Evolutionary conservation across 2,888 invertebrate genomes (phyloP), one percentile per base, ranked within the genome.

Genomic region (Scaeva pyrastri): DNA sequence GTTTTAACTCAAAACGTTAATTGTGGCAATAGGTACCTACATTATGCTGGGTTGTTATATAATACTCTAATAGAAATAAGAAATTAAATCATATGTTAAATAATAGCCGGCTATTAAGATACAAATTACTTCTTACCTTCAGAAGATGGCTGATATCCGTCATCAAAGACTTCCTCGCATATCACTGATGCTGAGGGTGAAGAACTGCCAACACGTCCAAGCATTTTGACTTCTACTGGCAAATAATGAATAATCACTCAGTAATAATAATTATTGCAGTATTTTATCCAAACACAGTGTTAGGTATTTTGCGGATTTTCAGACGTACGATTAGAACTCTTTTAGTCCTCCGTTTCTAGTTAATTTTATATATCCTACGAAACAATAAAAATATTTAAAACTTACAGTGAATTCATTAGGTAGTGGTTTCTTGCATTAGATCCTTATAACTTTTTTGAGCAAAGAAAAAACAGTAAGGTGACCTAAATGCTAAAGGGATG

Each of bases 161-260:
- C 97, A 93, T 97, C 97, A 92, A 97, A 97, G 88, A 97, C 94
- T 93, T 97, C 97, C 93, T 96, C 95, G 93, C 97, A 97, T 90
- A 96, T 95, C 89, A 96, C 91, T 50, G 92, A 92, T 26, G 91
- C 89, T 39, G 91, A 90, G 41, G 91, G 89, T 21, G 91, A 89
- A n/a, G 88, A 89, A 82, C 89, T 90, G 60, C 90, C 90, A 75
- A 90, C 88, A 55, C 90, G 89, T 60, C 88, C 88, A 50, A 88
- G 81, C 85, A 85, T 85, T 80, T 80, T 80, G 36, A 12, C 41
- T 48, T 2, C 21, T 31, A 66, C 64, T 50, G 3, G 41, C 11
- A 5, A 19, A 79, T 43, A 23, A 48, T 52, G 2, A 23, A 50
- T 21, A 50, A 36, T 41, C 52, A n/a, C 56, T 19, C 11, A 77